Evolutionary conservation across 2,888 invertebrate genomes (phyloP).

Genomic region (Augiades crinisus): DNA sequence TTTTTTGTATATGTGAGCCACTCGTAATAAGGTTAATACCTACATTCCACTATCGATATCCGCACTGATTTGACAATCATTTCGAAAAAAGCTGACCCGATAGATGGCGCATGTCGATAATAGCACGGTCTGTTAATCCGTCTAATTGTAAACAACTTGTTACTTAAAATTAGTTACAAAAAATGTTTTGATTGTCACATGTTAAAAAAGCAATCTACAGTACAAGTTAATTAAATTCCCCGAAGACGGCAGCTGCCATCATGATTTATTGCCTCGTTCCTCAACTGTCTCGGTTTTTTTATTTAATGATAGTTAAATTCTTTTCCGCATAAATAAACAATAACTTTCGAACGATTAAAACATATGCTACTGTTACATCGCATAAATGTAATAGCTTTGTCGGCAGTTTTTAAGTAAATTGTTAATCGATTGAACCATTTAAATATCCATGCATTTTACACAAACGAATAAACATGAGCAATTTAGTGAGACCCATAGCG

Average conservation of each 20-base stretch:
- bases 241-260: constrained; percentile 19
- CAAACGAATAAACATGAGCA: constrained; percentile 37
- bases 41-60: constrained; percentile 38
- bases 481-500: background rate
- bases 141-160: background rate
- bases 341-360: constrained; percentile 32
- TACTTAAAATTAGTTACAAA: constrained; percentile 8
- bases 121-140: background rate
- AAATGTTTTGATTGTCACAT: background rate
- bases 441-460: constrained; percentile 37
- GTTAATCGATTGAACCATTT: constrained; percentile 8
- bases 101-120: background rate
- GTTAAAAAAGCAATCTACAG: background rate
- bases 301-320: constrained; percentile 28
- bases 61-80: constrained; percentile 5
- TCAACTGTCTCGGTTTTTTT: constrained; percentile 13
- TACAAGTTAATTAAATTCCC: constrained; percentile 15
- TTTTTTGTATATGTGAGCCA: constrained; percentile 24
- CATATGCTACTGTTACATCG: constrained; percentile 25
- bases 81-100: constrained; percentile 10
- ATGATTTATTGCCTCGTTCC: constrained; percentile 15
- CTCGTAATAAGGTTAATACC: constrained; percentile 39
- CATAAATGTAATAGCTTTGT: constrained; percentile 1
- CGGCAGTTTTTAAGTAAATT: constrained; percentile 1
- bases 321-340: constrained; percentile 30